Evolutionary conservation across 30 jellyfish, hydroid and myxozoan genomes (phyloP), one percentile per base, ranked within the genome.

Genomic region (Sanderia malayensis): DNA sequence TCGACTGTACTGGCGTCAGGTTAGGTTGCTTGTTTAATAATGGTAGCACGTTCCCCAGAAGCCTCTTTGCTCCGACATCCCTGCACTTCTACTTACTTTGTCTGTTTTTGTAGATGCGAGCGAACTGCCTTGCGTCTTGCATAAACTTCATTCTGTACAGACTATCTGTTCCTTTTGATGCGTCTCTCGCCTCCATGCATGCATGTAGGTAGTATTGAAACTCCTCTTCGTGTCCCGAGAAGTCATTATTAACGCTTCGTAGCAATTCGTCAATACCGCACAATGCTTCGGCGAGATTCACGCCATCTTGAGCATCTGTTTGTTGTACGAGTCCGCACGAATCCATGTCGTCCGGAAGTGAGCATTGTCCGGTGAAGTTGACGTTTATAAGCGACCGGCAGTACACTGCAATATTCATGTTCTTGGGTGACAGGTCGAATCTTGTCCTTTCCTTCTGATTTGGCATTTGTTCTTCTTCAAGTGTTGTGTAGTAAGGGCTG

Each of bases 181-280:
- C 81, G 46, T 61, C 61, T 59, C 96, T 70, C 0, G 74, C 71
- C 30, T 72, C 89, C 27, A 71, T 17, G 46, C 88, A 74, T 7
- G 81, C 95, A 29, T 83, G 89, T 7, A 83, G 30, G 31, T 59
- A 83, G 46, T 25, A 81, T 37, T 17, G 76, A 61, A 74, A 89
- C 53, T 89, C 97, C 46, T 83, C 97, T 37, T 89, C 97, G 3
- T 82, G 71, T n/a, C 95, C 97, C n/a, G 93, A 75, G 37, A 89
- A 72, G 37, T 88, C 97, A 8, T 60, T 53, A 25, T 72, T 90
- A 73, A 80, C 89, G 41, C 85, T 77, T 34, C 90, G 87, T 10
- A 87, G 77, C 44, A 87, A 47, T 31, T 76, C 90, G 46, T 87
- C 94, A 0, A 81, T 55, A 20, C 72, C 86, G 46, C 44, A 28